phyloP scores from a whole-genome alignment of 2,888 invertebrate species.

The Atethmia centrago region DNA sequence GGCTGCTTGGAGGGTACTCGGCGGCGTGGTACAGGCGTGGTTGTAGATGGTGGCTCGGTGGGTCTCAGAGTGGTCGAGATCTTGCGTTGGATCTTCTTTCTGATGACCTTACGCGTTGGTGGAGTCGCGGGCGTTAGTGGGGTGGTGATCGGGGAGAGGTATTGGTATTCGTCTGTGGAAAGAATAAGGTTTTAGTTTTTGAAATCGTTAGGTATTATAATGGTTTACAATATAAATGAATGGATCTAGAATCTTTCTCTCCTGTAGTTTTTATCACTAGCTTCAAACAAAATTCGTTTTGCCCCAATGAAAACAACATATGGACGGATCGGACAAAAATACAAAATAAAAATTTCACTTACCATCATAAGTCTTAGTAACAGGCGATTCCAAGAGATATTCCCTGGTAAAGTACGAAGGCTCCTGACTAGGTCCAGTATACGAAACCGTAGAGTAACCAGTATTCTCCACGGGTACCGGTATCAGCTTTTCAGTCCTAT shows the following conservation, averaged over 20 bases:
- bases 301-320: not conserved
- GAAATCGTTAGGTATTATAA: not conserved
- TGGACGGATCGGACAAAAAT: not conserved
- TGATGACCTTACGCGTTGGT: slow-evolving; percentile 69
- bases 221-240: not conserved
- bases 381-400: slow-evolving; percentile 86
- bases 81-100: slow-evolving; percentile 81
- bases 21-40: slow-evolving; percentile 60
- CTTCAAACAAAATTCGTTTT: not conserved
- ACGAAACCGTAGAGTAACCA: slow-evolving; percentile 77
- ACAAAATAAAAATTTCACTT: slow-evolving; percentile 57
- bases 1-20: slow-evolving; percentile 74
- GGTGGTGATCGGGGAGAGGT: slow-evolving; percentile 82
- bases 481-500: slow-evolving; percentile 71
- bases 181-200: not conserved
- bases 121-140: slow-evolving; percentile 71
- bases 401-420: slow-evolving; percentile 86
- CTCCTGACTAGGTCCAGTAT: slow-evolving; percentile 78
- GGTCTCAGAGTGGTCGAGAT: slow-evolving; percentile 82
- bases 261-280: not conserved
- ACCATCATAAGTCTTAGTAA: slow-evolving; percentile 87
- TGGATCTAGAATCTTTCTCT: not conserved
- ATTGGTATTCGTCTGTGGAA: slow-evolving; percentile 86
- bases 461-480: slow-evolving; percentile 78
- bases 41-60: slow-evolving; percentile 54